Evolutionary conservation across 2,797 vertebrate species (phyloP), one percentile per base, ranked within the genome.

Genomic region (Psittacula echo): DNA sequence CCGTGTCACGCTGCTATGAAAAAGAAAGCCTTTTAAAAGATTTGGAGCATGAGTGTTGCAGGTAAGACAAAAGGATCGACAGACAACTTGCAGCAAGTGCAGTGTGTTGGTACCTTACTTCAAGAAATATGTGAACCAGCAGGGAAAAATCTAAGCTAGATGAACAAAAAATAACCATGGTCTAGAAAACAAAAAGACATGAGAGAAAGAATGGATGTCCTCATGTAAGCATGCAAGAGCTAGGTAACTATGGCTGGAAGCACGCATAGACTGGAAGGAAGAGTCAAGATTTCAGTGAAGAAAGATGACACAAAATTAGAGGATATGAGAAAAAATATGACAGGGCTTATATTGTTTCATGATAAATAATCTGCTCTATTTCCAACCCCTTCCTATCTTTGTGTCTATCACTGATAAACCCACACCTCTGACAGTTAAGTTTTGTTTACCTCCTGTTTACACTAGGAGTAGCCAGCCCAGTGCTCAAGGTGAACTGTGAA

Each of bases 11-110:
- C 29, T 74, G 56, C 60, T 80, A 77, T 19, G 61, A 41, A 87
- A 93, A 96, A 80, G 53, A 85, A 91, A 85, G 79, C 61, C 48
- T 89, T 82, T 66, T 32, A 44, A 58, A 87, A 58, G 48, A 65
- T 89, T 61, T 32, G 34, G 73, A 66, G 56, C 71, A 37, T 20
- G 34, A 90, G 23, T n/a, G 11, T 56, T 65, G 62, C 65, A 77
- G 51, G 78, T 58, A 22, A 48, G 61, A 71, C 32, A 85, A 68
- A 79, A 87, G 2, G 9, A 88, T 64, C 8, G 3, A 51, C 30
- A 26, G 56, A 72, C 54, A 79, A 51, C 47, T 66, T 67, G 75
- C n/a, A 84, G 66, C 44, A 82, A 48, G 67, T 0, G 0, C 32
- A 29, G 60, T 9, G 26, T 60, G 21, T 50, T 47, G 50, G 19